Evolutionary conservation across 2,797 vertebrate genomes (phyloP), one percentile per base, ranked within the genome.

Genomic region (Onychomys torridus): DNA sequence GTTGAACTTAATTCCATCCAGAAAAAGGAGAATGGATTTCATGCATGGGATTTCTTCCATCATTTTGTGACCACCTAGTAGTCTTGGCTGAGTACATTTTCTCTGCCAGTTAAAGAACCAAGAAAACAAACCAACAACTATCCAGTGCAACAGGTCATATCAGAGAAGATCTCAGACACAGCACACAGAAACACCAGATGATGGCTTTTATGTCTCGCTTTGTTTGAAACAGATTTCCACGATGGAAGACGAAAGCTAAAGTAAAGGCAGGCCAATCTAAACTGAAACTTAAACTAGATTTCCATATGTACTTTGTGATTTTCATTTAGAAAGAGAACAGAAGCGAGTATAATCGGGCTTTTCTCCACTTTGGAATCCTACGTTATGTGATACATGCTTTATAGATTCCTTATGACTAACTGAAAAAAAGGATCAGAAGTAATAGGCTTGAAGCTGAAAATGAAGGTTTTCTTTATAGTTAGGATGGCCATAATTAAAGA

Each of bases 381-480:
- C 34, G 46, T 86, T 61, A 82, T 57, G 7, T 94, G 57, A 94
- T 81, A 57, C 49, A 92, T 77, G n/a, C 2, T 59, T 69, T 37
- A n/a, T 71, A 23, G 23, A 75, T 25, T 77, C n/a, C 32, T 81
- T 25, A 75, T 86, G 86, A 92, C 6, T 65, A 83, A 32, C 89
- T 89, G 63, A 23, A 43, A 34, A 93, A 29, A 14, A 84, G 37
- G 76, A 40, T 4, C 93, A 5, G 4, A 37, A 61, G 14, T 19
- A 90, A 71, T 92, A 43, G 3, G 6, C 76, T 49, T 73, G 43
- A 90, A 87, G 46, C 11, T 37, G 37, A 93, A 96, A 90, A 88
- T 89, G 69, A 79, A 37, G 23, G 23, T 55, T 52, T 92, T 77
- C 76, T 94, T 81, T 78, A 21, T 5, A 97, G 81, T 57, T 40